Evolutionary conservation across 1,140 invertebrate genomes (phyloP).

Genomic region (Coelopa frigida): DNA sequence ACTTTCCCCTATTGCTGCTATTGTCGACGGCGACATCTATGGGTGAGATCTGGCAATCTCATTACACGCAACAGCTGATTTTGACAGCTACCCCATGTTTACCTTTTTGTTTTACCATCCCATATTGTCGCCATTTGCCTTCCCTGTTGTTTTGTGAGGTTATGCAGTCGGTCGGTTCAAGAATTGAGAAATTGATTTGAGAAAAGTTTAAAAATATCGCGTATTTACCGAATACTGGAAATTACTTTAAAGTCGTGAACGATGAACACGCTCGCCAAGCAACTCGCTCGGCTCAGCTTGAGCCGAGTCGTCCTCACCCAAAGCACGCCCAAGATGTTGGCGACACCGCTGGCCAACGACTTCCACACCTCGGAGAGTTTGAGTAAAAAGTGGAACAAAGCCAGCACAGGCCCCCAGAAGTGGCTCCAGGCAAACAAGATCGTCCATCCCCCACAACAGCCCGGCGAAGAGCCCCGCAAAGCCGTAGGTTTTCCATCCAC

Average conservation of each 20-base stretch:
- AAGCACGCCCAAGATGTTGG: not conserved
- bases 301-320: conserved; percentile 4
- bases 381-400: conserved; percentile 34
- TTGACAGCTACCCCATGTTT: too few relatives aligned
- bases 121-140: too few relatives aligned
- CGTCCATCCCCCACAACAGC: conserved; percentile 68
- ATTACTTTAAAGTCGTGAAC: not conserved
- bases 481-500: conserved; percentile 58
- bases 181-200: too few relatives aligned
- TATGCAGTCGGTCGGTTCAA: too few relatives aligned
- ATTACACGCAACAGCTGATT: too few relatives aligned
- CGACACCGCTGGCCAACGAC: not conserved
- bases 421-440: conserved; percentile 64
- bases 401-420: conserved; percentile 43
- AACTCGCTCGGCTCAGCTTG: conserved; percentile 5
- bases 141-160: too few relatives aligned
- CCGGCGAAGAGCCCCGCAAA: conserved; percentile 67
- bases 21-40: too few relatives aligned
- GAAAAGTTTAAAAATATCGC: too few relatives aligned
- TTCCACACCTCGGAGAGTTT: conserved; percentile 28
- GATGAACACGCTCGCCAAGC: conserved; percentile 7
- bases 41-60: too few relatives aligned
- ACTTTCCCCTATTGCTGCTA: too few relatives aligned
- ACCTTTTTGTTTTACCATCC: too few relatives aligned
- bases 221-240: too few relatives aligned